phyloP scores from a whole-genome alignment of 2,797 vertebrate genomes.

The Epinephelus coioides region DNA sequence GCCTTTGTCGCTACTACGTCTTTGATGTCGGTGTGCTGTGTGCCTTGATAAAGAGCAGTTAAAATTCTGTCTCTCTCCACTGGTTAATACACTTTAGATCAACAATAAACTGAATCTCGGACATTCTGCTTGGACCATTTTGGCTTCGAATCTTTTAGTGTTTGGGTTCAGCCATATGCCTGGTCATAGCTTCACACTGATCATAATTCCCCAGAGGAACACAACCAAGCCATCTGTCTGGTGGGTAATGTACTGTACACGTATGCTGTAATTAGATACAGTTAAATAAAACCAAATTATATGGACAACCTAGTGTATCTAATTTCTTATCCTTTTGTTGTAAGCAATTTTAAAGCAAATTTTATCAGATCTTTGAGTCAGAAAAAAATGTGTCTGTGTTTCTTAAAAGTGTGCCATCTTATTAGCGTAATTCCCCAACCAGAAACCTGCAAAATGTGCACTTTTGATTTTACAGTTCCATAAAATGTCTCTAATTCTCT shows the following conservation, averaged over 20 bases:
- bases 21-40: no score
- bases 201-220: slow-evolving; percentile 64
- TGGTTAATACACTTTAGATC: slow-evolving; percentile 12
- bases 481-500: slow-evolving; percentile 84
- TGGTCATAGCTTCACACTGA: slow-evolving; percentile 49
- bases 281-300: slow-evolving; percentile 67
- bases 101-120: slow-evolving; percentile 25
- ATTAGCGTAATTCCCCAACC: slow-evolving; percentile 89
- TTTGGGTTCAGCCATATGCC: slow-evolving; percentile 28
- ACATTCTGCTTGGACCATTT: slow-evolving; percentile 23
- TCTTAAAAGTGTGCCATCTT: slow-evolving; percentile 54
- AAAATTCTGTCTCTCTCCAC: neutral
- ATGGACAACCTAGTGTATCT: slow-evolving; percentile 56
- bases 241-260: slow-evolving; percentile 69
- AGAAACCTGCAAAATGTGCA: slow-evolving; percentile 90
- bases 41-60: neutral
- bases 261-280: slow-evolving; percentile 69
- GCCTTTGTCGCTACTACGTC: no score
- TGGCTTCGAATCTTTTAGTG: slow-evolving; percentile 8
- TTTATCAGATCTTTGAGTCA: slow-evolving; percentile 15
- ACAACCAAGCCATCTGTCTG: slow-evolving; percentile 66
- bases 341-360: slow-evolving; percentile 24
- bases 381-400: slow-evolving; percentile 20
- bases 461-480: slow-evolving; percentile 91
- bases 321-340: slow-evolving; percentile 38